phyloP scores from a whole-genome alignment of 2,888 invertebrate species.

The Antheraea yamamai region DNA sequence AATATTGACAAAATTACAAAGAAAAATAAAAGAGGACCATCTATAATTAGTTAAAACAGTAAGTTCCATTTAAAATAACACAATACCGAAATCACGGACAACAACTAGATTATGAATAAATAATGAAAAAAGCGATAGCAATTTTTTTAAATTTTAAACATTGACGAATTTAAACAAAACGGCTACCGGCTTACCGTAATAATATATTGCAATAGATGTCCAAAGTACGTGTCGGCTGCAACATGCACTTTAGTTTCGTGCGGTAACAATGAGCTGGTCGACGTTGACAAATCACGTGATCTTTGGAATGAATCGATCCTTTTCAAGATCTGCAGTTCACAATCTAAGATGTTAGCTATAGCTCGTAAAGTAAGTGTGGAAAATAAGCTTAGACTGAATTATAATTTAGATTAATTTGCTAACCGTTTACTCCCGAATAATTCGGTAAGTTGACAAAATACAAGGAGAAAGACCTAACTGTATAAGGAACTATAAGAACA shows the following conservation, averaged over 20 bases:
- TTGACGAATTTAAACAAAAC: background rate
- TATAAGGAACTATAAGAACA: too few relatives aligned
- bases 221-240: constrained; percentile 45
- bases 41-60: too few relatives aligned
- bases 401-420: too few relatives aligned
- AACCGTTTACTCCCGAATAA: too few relatives aligned
- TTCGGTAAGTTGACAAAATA: too few relatives aligned
- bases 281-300: constrained; percentile 65
- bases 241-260: constrained; percentile 61
- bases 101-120: background rate
- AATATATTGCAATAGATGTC: constrained; percentile 66
- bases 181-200: constrained; percentile 24
- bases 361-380: background rate
- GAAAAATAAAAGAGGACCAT: too few relatives aligned
- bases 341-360: background rate
- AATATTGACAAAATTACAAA: too few relatives aligned
- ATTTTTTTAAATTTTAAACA: background rate
- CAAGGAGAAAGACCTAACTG: too few relatives aligned
- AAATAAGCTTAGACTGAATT: too few relatives aligned
- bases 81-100: too few relatives aligned
- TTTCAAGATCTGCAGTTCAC: constrained; percentile 19
- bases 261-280: constrained; percentile 64
- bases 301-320: constrained; percentile 24
- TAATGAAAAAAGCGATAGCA: background rate
- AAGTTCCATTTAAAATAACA: too few relatives aligned